These are phyloP conservation scores for Erinaceus europaeus DNA, from an alignment of 2,113 vertebrate species.

Conservation along the genomic window DNA sequence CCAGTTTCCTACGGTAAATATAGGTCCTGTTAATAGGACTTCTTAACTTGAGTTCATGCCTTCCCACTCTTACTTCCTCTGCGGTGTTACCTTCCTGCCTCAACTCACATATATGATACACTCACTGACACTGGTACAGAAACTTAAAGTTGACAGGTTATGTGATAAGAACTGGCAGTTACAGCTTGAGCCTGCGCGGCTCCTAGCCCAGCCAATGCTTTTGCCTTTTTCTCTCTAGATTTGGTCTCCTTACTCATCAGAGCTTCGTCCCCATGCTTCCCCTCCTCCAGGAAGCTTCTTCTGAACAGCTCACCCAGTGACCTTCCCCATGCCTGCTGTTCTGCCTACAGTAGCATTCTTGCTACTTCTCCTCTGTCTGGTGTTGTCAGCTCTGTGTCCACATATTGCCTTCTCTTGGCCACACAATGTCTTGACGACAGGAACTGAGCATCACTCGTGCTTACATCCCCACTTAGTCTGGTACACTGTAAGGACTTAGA, in stretches of 20 bases:
- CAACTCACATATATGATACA: too few relatives aligned
- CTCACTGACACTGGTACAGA: background rate
- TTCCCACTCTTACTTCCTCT: too few relatives aligned
- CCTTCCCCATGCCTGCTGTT: background rate
- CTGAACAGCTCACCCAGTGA: background rate
- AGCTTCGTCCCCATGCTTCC: background rate
- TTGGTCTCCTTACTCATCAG: background rate
- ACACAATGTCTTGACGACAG: background rate
- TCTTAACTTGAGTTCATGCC: background rate
- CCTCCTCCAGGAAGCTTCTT: background rate
- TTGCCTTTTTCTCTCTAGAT: slow-evolving; percentile 1
- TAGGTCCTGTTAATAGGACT: background rate
- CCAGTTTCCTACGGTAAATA: background rate
- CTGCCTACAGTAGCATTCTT: background rate
- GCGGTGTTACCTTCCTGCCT: too few relatives aligned
- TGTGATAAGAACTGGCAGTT: background rate
- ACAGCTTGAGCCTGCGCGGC: background rate
- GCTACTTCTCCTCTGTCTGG: background rate
- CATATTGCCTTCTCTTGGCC: background rate
- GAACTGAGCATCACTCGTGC: background rate
- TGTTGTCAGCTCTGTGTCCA: background rate
- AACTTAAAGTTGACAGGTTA: background rate
- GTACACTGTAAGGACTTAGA: background rate
- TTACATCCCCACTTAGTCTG: background rate
- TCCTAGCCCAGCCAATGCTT: background rate